These are phyloP conservation scores for Gastracanthus pulcherrimus DNA, from an alignment of 2,888 invertebrate species.

Conservation along the genomic window DNA sequence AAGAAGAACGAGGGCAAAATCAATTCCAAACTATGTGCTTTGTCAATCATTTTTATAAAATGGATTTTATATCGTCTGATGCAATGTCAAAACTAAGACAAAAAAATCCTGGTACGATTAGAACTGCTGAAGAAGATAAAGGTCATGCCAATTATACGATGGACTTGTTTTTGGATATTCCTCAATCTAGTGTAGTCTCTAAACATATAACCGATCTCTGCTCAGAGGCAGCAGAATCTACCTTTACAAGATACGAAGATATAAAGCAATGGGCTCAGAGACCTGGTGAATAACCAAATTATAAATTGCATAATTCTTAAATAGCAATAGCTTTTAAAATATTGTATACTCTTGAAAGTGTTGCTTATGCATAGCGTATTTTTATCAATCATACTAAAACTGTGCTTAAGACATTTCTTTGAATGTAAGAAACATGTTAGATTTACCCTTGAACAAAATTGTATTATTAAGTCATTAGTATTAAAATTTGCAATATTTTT, in stretches of 20 bases:
- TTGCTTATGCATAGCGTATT: too few species aligned
- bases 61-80: slow-evolving; percentile 96
- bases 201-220: slow-evolving; percentile 88
- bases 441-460: too few species aligned
- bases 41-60: slow-evolving; percentile 92
- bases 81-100: slow-evolving; percentile 97
- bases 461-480: too few species aligned
- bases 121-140: slow-evolving; percentile 93
- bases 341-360: too few species aligned
- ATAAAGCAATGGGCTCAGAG: slow-evolving; percentile 88
- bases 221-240: slow-evolving; percentile 86
- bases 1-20: slow-evolving; percentile 94
- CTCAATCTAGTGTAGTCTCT: slow-evolving; percentile 84
- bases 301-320: background rate
- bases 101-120: slow-evolving; percentile 91
- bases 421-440: too few species aligned
- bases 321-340: too few species aligned
- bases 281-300: slow-evolving; percentile 81
- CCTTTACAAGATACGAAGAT: slow-evolving; percentile 89
- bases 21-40: slow-evolving; percentile 95
- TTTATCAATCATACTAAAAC: too few species aligned
- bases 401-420: too few species aligned
- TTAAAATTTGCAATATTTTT: too few species aligned
- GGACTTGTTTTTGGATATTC: slow-evolving; percentile 88
- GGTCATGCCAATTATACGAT: slow-evolving; percentile 91